phyloP scores from a whole-genome alignment of 2,797 vertebrate genomes.

The Acrossocheilus wenchowensis region DNA sequence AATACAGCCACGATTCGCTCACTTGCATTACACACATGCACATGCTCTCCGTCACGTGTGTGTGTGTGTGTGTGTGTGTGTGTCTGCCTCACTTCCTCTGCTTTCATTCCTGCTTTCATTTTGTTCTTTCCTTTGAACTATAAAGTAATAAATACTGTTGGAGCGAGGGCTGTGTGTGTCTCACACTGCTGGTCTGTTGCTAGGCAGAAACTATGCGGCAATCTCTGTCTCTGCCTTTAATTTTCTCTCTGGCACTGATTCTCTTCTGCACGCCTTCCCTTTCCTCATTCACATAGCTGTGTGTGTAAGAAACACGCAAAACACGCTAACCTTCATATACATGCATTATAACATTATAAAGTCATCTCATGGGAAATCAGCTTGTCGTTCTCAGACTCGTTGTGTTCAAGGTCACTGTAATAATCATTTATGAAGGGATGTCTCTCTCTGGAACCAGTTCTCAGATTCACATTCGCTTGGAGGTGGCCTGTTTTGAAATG shows the following conservation, averaged over 20 bases:
- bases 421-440: neutral
- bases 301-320: neutral
- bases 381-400: neutral
- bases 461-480: neutral
- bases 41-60: neutral
- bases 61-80: neutral
- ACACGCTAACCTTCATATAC: neutral
- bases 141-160: conserved; percentile 47
- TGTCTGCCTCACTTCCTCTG: neutral
- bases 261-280: neutral
- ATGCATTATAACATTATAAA: neutral
- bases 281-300: neutral
- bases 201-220: conserved; percentile 79
- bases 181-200: conserved; percentile 74
- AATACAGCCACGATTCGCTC: neutral
- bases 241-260: neutral
- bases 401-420: neutral
- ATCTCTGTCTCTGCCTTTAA: conserved; percentile 43
- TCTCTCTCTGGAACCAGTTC: neutral
- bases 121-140: conserved; percentile 38
- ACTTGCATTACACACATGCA: neutral
- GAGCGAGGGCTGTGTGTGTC: conserved; percentile 45
- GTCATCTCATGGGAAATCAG: neutral
- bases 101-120: conserved; percentile 43
- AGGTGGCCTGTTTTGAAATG: neutral